A percentile compares a stretch with the other conserved stretches of the same genome.
phyloP scores from a whole-genome alignment of 2,113 vertebrate species.

The Brienomyrus longianalis region DNA sequence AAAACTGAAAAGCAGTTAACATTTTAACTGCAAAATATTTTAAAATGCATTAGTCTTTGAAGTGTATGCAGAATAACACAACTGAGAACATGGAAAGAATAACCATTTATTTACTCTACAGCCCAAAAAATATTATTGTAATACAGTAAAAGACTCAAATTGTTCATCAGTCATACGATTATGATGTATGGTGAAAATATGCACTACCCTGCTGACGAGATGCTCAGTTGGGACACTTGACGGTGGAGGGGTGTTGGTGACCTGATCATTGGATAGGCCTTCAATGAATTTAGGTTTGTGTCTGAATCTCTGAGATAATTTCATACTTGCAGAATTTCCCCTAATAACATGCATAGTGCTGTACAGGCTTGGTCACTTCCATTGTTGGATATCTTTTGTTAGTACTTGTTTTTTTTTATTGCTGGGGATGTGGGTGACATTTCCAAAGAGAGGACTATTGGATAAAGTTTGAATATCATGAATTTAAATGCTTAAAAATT shows the following conservation, averaged over 20 bases:
- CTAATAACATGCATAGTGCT: neutral
- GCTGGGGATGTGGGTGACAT: neutral
- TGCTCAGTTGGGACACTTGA: neutral
- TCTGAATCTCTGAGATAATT: neutral
- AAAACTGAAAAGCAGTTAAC: neutral
- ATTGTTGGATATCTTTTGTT: neutral
- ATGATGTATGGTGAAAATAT: neutral
- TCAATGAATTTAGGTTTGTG: neutral
- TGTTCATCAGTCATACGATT: neutral
- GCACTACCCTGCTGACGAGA: neutral
- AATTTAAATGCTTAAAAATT: neutral
- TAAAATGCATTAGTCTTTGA: neutral
- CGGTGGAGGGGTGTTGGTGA: neutral
- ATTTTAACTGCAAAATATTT: neutral
- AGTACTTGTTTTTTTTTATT: neutral
- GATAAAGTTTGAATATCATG: neutral
- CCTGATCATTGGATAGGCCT: neutral
- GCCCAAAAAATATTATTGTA: neutral
- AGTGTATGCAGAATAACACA: neutral
- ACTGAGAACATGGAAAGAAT: neutral
- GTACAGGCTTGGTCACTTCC: neutral
- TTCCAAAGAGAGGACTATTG: neutral
- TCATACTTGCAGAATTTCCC: neutral
- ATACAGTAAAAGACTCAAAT: neutral
- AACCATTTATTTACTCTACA: neutral